phyloP scores from a whole-genome alignment of 2,888 invertebrate genomes.

The Caenorhabditis becei region DNA sequence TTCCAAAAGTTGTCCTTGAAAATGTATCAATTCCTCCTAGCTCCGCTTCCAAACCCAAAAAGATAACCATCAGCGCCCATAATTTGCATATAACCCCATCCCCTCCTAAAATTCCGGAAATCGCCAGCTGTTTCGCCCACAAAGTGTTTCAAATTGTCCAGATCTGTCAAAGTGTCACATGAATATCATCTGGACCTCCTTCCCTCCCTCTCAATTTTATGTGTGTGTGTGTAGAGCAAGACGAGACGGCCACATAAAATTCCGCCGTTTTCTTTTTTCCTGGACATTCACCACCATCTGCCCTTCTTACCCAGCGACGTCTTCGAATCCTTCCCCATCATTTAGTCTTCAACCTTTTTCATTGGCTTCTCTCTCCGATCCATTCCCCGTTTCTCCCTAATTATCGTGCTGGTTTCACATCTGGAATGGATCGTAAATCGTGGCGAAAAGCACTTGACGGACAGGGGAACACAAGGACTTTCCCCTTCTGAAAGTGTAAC shows the following conservation, averaged over 20 bases:
- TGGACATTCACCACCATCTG: slow-evolving; percentile 47
- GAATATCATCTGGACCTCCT: slow-evolving; percentile 44
- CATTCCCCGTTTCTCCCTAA: not conserved
- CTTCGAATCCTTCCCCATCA: not conserved
- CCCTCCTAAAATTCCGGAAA: not conserved
- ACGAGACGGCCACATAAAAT: slow-evolving; percentile 36
- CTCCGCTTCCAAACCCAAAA: too few relatives aligned
- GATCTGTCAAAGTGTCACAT: slow-evolving; percentile 58
- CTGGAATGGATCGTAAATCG: slow-evolving; percentile 23
- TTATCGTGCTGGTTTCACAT: not conserved
- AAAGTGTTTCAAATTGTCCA: slow-evolving; percentile 48
- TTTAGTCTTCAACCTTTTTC: not conserved
- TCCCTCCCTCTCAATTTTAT: slow-evolving; percentile 13
- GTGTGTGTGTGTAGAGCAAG: not conserved
- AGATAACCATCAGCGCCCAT: not conserved
- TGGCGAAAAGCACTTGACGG: slow-evolving; percentile 8
- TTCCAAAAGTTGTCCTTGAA: too few relatives aligned
- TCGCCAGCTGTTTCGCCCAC: slow-evolving; percentile 24
- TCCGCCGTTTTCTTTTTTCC: not conserved
- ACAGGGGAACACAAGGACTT: not conserved
- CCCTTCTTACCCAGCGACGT: slow-evolving; percentile 10
- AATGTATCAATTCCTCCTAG: too few relatives aligned
- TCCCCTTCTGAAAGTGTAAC: slow-evolving; percentile 11
- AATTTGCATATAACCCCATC: not conserved
- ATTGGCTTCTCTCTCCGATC: not conserved